Base-by-base conservation (phyloP, 2,113 vertebrate species). In the Neolamprologus kungweensis region DNA sequence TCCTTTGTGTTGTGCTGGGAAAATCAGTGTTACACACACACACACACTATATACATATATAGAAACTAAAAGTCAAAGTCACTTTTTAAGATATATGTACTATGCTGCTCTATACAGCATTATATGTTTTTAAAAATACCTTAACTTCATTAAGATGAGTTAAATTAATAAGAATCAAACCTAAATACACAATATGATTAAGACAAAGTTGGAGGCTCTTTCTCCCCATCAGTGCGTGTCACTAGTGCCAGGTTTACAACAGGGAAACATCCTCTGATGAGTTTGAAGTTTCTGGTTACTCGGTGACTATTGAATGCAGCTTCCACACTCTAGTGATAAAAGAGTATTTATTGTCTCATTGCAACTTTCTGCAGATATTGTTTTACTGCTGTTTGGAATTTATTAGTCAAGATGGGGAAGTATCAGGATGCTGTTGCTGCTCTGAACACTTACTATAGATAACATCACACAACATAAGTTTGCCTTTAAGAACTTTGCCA, bases 391-490 rank as follows among this genome's bases (percentile, higher is more conserved):
- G 8, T 45, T 73, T 73, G 37, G 68, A 73, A 73, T 73, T 42
- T 23, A 73, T 73, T 73, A 1, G n/a, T 73, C n/a, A 71, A 17
- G 14, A 10, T 47, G 0, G 68, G 40, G 14, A 47, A 45, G 8
- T 3, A 73, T 73, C 68, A 7, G 37, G 68, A 73, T 0, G 6
- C 14, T 73, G 14, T 73, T 65, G 0, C 0, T 65, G 6, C 40
- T 6, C 40, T 73, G 68, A 45, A 47, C 1, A 11, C 21, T 75
- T 75, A 28, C 42, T 28, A 75, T 26, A 73, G 0, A 7, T 47
- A 47, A 75, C 71, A 65, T 50, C 42, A 45, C 40, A 1, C 21
- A 75, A 19, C 71, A 65, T 50, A 28, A 28, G 42, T 75, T 47
- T 1, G 0, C 42, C 9, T 47, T 75, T 0, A 31, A 11, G 21